Percentiles rank a stretch among this genome's conserved stretches.
These are phyloP conservation scores for Pomacea maculata DNA, from an alignment of 1,140 invertebrate genomes.

Conservation along the genomic window DNA sequence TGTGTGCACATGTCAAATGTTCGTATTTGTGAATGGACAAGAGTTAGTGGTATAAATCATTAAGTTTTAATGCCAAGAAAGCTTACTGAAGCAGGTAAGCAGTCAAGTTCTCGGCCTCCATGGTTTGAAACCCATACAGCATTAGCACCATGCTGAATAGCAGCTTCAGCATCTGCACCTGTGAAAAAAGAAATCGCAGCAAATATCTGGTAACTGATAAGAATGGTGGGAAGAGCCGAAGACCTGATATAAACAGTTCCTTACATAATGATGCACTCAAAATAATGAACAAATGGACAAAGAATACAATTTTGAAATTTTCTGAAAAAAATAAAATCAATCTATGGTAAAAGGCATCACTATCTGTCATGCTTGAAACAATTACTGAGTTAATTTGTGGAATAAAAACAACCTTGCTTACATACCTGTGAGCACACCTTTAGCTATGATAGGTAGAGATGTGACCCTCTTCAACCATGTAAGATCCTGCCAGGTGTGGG, in stretches of 20 bases:
- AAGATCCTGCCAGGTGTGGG: constrained; percentile 73
- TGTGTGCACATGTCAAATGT: neutral
- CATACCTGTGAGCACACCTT: constrained; percentile 86
- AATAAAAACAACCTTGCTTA: neutral
- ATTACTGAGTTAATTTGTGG: too few relatives aligned
- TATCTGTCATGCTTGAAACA: too few relatives aligned
- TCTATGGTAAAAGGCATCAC: too few relatives aligned
- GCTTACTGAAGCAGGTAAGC: constrained; percentile 72
- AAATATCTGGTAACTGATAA: too few relatives aligned
- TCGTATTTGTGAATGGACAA: neutral
- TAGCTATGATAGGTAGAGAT: constrained; percentile 84
- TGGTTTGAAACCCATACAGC: constrained; percentile 92
- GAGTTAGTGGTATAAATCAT: neutral
- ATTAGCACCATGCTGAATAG: constrained; percentile 77
- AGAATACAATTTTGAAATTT: too few relatives aligned
- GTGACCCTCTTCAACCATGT: constrained; percentile 80
- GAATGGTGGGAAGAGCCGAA: too few relatives aligned
- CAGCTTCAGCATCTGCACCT: constrained; percentile 82
- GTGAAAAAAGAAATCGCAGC: neutral
- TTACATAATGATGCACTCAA: too few relatives aligned
- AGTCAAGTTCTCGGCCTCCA: constrained; percentile 88
- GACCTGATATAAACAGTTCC: too few relatives aligned
- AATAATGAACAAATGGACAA: too few relatives aligned
- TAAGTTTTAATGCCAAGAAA: neutral
- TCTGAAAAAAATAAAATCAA: too few relatives aligned